Evolutionary conservation across 2,888 invertebrate species (phyloP), one percentile per base, ranked within the genome.

Genomic region (Metalampra italica): DNA sequence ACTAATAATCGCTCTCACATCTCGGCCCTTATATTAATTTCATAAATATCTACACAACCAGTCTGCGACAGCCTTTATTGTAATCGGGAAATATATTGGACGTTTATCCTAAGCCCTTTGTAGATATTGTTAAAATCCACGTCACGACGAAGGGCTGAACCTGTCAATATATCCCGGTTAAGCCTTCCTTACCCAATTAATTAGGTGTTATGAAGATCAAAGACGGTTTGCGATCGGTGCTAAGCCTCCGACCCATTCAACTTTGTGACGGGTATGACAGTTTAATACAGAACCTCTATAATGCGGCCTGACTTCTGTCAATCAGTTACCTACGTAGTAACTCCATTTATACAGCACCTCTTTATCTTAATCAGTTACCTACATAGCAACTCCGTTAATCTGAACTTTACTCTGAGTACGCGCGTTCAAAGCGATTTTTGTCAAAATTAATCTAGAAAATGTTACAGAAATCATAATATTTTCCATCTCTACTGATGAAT

Each of bases 191-290:
- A 71, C 75, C 73, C 76, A 78, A 82, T 85, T 82, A 84, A 84
- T 84, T 82, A 83, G 79, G 77, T 73, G 76, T 79, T 78, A 75
- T 78, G 72, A 79, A 80, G 82, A 87, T 86, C 84, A 83, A 85
- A 85, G 82, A 63, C 68, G 72, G 77, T 76, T 36, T 36, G 36
- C 36, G 36, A 36, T 76, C 68, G 62, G 63, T 60, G 71, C 67
- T 76, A 79, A 83, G 77, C 77, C 60, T 62, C 9, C 9, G 60
- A 69, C 66, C 75, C 62, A 75, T 73, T 75, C 75, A 76, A 79
- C 70, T 78, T 73, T 60, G 71, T 73, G 75, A 81, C 78, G 71
- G 78, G 71, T 55, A 72, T 78, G 78, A 79, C 84, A 82, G 78
- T 78, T 82, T 75, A 79, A 83, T 70, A 59, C 60, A 61, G 66